These are phyloP conservation scores for Nomia melanderi DNA, from an alignment of 1,140 invertebrate genomes.

Conservation along the genomic window DNA sequence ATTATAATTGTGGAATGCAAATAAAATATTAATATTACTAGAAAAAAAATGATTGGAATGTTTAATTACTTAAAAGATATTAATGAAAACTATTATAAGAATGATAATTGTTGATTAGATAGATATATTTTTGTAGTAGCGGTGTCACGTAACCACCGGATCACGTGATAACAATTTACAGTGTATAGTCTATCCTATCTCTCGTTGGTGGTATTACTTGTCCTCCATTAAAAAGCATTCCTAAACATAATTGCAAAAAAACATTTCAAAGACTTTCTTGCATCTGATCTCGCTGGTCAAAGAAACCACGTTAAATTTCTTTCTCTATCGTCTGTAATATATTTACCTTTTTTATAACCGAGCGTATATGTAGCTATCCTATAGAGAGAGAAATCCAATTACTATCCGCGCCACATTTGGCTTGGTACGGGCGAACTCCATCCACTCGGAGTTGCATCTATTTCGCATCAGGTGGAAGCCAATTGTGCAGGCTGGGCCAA, in stretches of 20 bases:
- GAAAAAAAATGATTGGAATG: too few relatives aligned
- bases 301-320: not conserved
- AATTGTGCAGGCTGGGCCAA: slow-evolving; percentile 40
- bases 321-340: not conserved
- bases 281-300: not conserved
- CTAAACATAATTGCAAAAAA: not conserved
- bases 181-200: too few relatives aligned
- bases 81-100: too few relatives aligned
- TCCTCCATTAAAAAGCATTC: too few relatives aligned
- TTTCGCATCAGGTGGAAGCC: slow-evolving; percentile 59
- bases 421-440: slow-evolving; percentile 48
- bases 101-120: too few relatives aligned
- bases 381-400: slow-evolving; percentile 53
- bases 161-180: too few relatives aligned
- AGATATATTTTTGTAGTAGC: too few relatives aligned
- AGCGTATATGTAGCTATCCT: not conserved
- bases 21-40: too few relatives aligned
- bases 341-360: slow-evolving; percentile 20
- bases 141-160: too few relatives aligned
- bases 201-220: too few relatives aligned
- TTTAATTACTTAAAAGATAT: too few relatives aligned
- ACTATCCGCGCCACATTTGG: slow-evolving; percentile 56
- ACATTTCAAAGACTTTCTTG: not conserved
- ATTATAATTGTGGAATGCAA: too few relatives aligned
- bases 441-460: slow-evolving; percentile 56